phyloP scores from a whole-genome alignment of 2,888 invertebrate genomes.

The Eucriotettix oculatus region DNA sequence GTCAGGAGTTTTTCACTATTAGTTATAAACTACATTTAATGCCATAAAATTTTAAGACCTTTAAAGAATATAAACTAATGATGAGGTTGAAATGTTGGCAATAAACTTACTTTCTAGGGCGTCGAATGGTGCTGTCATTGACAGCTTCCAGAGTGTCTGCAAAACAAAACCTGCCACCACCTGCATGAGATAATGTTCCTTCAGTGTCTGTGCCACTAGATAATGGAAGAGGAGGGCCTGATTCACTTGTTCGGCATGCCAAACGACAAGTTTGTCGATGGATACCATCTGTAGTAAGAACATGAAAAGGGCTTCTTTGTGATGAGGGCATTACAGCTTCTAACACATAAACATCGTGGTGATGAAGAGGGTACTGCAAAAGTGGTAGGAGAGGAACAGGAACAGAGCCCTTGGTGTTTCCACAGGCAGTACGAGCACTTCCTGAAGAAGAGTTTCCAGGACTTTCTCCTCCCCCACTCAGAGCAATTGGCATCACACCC shows the following conservation, averaged over 20 bases:
- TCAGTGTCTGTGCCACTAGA: slow-evolving; percentile 38
- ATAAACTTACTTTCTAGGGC: no score
- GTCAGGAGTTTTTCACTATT: no score
- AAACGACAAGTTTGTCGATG: not conserved
- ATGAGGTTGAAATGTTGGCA: no score
- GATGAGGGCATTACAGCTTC: slow-evolving; percentile 5
- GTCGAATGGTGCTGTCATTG: slow-evolving; percentile 21
- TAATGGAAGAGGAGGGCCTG: slow-evolving; percentile 30
- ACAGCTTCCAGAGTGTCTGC: slow-evolving; percentile 37
- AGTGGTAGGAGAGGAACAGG: not conserved
- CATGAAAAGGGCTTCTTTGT: slow-evolving; percentile 18
- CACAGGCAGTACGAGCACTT: not conserved
- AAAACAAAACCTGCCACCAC: slow-evolving; percentile 35
- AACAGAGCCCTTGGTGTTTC: not conserved
- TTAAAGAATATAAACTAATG: no score
- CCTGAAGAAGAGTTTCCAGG: not conserved
- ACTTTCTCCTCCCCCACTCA: slow-evolving; percentile 1
- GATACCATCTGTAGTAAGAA: slow-evolving; percentile 17
- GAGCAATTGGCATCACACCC: slow-evolving; percentile 15
- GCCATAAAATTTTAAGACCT: no score
- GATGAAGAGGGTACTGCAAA: not conserved
- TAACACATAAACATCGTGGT: slow-evolving; percentile 9
- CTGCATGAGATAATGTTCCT: no score
- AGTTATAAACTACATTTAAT: no score
- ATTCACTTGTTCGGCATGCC: slow-evolving; percentile 6